These are phyloP conservation scores for Pseudomyrmex gracilis DNA, from an alignment of 1,140 invertebrate genomes.

Conservation along the genomic window DNA sequence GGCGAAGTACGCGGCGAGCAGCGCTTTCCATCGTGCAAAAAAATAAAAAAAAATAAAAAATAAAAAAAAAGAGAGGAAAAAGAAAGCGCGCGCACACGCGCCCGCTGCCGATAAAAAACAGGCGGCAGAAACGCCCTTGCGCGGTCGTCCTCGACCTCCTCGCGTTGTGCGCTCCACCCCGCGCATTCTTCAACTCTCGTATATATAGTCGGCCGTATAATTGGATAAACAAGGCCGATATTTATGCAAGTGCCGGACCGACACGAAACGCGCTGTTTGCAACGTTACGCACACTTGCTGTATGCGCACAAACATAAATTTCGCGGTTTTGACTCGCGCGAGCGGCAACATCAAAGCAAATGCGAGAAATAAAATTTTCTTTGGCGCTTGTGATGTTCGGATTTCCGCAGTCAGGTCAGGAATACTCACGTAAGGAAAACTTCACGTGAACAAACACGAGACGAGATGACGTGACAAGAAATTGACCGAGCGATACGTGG, in stretches of 20 bases:
- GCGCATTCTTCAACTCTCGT: background rate
- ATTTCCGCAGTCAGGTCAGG: conserved; percentile 18
- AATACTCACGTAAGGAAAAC: background rate
- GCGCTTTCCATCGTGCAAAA: conserved; percentile 12
- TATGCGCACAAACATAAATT: conserved; percentile 13
- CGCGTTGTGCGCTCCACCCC: background rate
- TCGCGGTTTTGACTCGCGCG: background rate
- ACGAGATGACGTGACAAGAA: background rate
- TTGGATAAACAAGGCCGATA: conserved; percentile 52
- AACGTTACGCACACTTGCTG: background rate
- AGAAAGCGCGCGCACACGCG: background rate
- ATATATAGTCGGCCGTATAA: conserved; percentile 15
- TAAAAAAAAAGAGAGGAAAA: background rate
- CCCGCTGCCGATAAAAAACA: conserved; percentile 25
- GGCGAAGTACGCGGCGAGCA: background rate
- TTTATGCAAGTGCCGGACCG: conserved; percentile 39
- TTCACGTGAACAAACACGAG: background rate
- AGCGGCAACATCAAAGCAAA: background rate
- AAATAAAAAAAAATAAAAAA: conserved; percentile 28
- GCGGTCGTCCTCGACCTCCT: conserved; percentile 32
- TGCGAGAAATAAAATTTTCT: too few species aligned
- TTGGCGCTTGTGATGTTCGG: background rate
- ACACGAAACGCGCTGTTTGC: conserved; percentile 31
- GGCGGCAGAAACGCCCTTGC: conserved; percentile 11
- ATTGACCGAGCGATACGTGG: background rate